Base-by-base conservation (phyloP, 2,797 vertebrate genomes). In the Sebastes baramenuke region DNA sequence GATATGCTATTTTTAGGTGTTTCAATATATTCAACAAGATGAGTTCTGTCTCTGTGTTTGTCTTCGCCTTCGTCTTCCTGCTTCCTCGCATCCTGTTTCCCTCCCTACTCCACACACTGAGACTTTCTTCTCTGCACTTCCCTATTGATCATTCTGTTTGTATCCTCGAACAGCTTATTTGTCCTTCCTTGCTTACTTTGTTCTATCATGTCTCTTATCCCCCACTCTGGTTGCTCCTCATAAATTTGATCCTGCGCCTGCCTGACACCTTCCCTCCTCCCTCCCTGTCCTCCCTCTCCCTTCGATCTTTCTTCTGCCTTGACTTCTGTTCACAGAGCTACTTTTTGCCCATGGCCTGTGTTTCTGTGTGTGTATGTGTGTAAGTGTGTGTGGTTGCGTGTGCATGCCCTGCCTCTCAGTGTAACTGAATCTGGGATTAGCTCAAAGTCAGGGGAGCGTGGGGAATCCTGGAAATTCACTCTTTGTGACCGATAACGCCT, bases 381-480 rank as follows among this genome's bases (percentile, higher is more conserved):
- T 64, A 49, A 49, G n/a, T 62, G 60, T 65, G 24, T 7, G 30
- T 30, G 38, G 67, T 30, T 34, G 18, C 59, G 27, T 14, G 58
- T 85, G 64, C 49, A 18, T 71, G 70, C 55, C 62, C 61, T 75
- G 25, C 7, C 62, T 46, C 72, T 77, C 66, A 38, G 69, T 71
- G 79, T 60, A 82, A 83, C 86, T 80, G 77, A 90, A 87, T 91
- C 78, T 1, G 83, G 86, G 90, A 92, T 93, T 88, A 93, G 54
- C 32, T 25, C 10, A 75, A 86, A 90, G 86, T 86, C 87, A 89
- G 54, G 72, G 38, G 91, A 92, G 88, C 81, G 62, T 86, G 87
- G 85, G 83, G 87, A 87, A 88, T 90, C 80, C 83, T 83, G 82
- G 81, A 85, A 85, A 88, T 86, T 83, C 79, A 75, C 49, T 85